Evolutionary conservation across 2,888 invertebrate genomes (phyloP), one percentile per base, ranked within the genome.

Genomic region (Loripinus fragilis): DNA sequence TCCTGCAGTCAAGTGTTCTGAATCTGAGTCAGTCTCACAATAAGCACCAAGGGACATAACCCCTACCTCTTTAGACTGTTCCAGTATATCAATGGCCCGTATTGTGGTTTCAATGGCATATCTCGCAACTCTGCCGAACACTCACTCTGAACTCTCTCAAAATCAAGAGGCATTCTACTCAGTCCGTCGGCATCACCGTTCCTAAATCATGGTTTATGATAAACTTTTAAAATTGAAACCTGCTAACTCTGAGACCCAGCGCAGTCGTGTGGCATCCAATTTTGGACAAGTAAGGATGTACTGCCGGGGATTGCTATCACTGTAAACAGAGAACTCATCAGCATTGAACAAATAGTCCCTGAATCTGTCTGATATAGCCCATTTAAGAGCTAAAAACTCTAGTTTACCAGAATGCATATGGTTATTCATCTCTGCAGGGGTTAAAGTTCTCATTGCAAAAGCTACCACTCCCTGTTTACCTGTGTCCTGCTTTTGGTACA

Each of bases 391-490:
- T n/a, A 81, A 45, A 35, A 85, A 78, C 60, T 83, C 80, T 20
- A 81, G 50, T 48, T 81, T 83, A 10, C 80, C 76, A 17, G 78
- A 83, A 25, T 81, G 84, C 25, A 75, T 48, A 48, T 81, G 74
- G 38, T 87, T 88, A 35, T 80, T 85, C 35, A 74, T 73, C 48
- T 89, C 86, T 17, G 86, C 73, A 28, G 80, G 77, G 8, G 74
- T 74, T 20, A 85, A 68, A 12, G 86, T 83, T 17, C 85, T 74
- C 0, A 87, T 87, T 0, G 74, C 78, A 50, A 80, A 87, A 0
- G 83, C 86, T 3, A 88, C 79, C 1, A 83, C 85, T 8, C 50
- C 69, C 28, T 78, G 74, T 42, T 60, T 71, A 5, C 80, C 81
- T 55, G 71, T 38, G 12, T 30, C 48, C 30, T 35, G 60, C 3